Conservation (phyloP, 2,888 invertebrate species). For the Epistrophe eligans region DNA sequence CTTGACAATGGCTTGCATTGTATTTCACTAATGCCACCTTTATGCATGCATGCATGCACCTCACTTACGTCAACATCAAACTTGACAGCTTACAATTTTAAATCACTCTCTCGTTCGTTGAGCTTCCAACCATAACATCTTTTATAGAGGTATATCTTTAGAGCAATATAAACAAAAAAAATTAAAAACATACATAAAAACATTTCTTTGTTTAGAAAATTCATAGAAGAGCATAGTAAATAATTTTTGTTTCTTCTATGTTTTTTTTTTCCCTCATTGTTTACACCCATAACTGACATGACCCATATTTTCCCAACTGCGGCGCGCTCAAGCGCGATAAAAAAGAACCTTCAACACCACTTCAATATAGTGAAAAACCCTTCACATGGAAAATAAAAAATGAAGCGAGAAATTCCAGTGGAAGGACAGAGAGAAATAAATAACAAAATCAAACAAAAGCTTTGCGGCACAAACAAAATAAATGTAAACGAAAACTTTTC, state of each 20-base stretch:
- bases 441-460: slow-evolving; percentile 46
- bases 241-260: slow-evolving; percentile 55
- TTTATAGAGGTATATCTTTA: not conserved
- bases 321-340: slow-evolving; percentile 44
- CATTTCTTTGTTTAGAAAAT: slow-evolving; percentile 71
- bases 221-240: slow-evolving; percentile 69
- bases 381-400: slow-evolving; percentile 45
- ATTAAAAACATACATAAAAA: not conserved
- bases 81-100: slow-evolving; percentile 63
- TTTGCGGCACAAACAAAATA: slow-evolving; percentile 2
- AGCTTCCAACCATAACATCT: slow-evolving; percentile 45
- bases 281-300: slow-evolving; percentile 69
- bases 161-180: slow-evolving; percentile 4
- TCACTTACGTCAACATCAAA: slow-evolving; percentile 53
- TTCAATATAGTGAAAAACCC: slow-evolving; percentile 49
- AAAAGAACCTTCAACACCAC: slow-evolving; percentile 67
- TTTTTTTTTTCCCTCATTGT: slow-evolving; percentile 41
- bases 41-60: slow-evolving; percentile 55
- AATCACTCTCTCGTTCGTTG: slow-evolving; percentile 52
- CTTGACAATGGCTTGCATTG: slow-evolving; percentile 58
- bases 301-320: slow-evolving; percentile 68
- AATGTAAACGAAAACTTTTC: slow-evolving; percentile 21
- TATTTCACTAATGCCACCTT: slow-evolving; percentile 47
- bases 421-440: slow-evolving; percentile 24
- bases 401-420: slow-evolving; percentile 1